phyloP scores from a whole-genome alignment of 2,888 invertebrate species.

The Agonopterix arenella region DNA sequence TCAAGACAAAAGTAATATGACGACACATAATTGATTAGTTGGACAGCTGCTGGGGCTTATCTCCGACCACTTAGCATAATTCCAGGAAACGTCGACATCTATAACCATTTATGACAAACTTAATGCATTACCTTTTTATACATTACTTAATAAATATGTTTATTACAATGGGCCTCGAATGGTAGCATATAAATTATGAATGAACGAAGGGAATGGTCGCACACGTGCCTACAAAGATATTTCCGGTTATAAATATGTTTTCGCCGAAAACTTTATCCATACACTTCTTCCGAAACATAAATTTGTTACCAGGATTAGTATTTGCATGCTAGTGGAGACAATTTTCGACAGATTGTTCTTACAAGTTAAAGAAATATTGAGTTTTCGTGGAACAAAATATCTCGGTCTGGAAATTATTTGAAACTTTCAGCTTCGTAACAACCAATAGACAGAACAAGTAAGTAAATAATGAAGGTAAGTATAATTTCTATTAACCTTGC shows the following conservation, averaged over 20 bases:
- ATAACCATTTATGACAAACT: no score
- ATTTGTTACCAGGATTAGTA: constrained; percentile 38
- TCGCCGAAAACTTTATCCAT: constrained; percentile 44
- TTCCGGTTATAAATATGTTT: constrained; percentile 20
- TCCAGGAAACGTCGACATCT: constrained; percentile 23
- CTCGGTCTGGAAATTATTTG: no score
- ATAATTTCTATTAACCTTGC: no score
- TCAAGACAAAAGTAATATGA: constrained; percentile 60
- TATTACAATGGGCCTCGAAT: no score
- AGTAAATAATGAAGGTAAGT: no score
- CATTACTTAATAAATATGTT: no score
- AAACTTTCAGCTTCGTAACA: no score
- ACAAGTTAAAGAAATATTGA: constrained; percentile 10
- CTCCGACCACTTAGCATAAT: constrained; percentile 42
- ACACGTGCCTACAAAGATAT: constrained; percentile 17
- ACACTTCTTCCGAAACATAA: constrained; percentile 55
- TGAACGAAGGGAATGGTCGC: constrained; percentile 1
- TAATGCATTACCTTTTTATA: no score
- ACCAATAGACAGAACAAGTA: no score
- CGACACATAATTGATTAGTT: constrained; percentile 61
- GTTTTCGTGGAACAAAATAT: not conserved
- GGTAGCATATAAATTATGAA: not conserved
- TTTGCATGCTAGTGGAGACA: constrained; percentile 21
- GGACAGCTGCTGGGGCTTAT: constrained; percentile 58
- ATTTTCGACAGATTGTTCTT: constrained; percentile 13